These are phyloP conservation scores for Coregonus suidteri DNA, from an alignment of 2,797 vertebrate species.

Conservation along the genomic window DNA sequence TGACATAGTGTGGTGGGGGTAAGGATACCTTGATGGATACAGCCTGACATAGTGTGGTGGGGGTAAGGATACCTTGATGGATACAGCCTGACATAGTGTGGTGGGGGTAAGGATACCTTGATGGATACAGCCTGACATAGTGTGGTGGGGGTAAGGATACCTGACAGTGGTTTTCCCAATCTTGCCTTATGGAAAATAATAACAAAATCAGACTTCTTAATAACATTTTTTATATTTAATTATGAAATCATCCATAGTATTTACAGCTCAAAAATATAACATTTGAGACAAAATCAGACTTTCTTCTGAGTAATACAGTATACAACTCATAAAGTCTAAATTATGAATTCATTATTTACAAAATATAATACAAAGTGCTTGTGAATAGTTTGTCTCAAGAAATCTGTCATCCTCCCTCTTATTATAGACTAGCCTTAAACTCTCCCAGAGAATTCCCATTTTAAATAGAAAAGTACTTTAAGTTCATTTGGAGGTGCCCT, in stretches of 20 bases:
- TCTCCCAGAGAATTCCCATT: constrained; percentile 44
- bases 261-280: constrained; percentile 67
- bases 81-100: too few species aligned
- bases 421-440: background rate
- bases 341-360: constrained; percentile 55
- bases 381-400: constrained; percentile 38
- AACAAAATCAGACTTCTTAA: constrained; percentile 11
- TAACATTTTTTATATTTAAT: constrained; percentile 68
- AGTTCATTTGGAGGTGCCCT: constrained; percentile 28
- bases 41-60: too few species aligned
- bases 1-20: too few species aligned
- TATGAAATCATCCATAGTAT: constrained; percentile 64
- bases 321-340: constrained; percentile 44
- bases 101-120: background rate
- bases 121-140: background rate
- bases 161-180: background rate
- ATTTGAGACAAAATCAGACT: constrained; percentile 40
- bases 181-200: background rate
- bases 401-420: constrained; percentile 5
- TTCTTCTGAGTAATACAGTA: constrained; percentile 24
- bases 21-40: too few species aligned
- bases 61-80: too few species aligned
- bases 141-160: background rate
- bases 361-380: constrained; percentile 77
- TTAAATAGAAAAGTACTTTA: constrained; percentile 73